Percentiles rank a stretch among this genome's conserved stretches.
phyloP scores from a whole-genome alignment of 2,888 invertebrate genomes.

The Ferdinandea cuprea region DNA sequence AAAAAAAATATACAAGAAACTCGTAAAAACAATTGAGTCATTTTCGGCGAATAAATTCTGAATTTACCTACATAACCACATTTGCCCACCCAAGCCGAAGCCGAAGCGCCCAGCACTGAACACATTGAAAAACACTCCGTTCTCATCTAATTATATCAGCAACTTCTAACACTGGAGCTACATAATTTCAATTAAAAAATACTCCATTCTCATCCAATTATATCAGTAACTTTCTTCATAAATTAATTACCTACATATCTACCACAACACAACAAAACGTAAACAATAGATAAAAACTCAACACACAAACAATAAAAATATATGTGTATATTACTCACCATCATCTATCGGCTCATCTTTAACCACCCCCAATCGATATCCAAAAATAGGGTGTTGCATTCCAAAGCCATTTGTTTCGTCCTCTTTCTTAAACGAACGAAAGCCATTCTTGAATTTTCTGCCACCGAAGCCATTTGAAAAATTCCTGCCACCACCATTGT shows the following conservation, averaged over 20 bases:
- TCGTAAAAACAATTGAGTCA: background rate
- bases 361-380: constrained; percentile 80
- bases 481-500: constrained; percentile 48
- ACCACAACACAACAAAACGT: background rate
- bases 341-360: constrained; percentile 81
- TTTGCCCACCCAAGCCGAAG: background rate
- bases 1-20: background rate
- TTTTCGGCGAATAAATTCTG: background rate
- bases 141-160: too few species aligned
- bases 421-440: constrained; percentile 55
- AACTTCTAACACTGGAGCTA: too few species aligned
- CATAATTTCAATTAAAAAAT: too few species aligned
- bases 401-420: constrained; percentile 75
- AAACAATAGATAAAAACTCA: background rate
- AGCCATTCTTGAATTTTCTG: constrained; percentile 64
- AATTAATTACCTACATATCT: too few species aligned
- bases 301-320: constrained; percentile 12
- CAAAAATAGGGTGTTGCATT: constrained; percentile 82
- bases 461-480: constrained; percentile 51
- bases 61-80: background rate
- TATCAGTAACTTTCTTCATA: too few species aligned
- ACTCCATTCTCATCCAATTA: too few species aligned
- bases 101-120: too few species aligned
- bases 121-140: background rate
- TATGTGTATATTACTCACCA: too few species aligned